Conservation (phyloP, 2,113 vertebrate species). For the Gasterosteus nipponicus region DNA sequence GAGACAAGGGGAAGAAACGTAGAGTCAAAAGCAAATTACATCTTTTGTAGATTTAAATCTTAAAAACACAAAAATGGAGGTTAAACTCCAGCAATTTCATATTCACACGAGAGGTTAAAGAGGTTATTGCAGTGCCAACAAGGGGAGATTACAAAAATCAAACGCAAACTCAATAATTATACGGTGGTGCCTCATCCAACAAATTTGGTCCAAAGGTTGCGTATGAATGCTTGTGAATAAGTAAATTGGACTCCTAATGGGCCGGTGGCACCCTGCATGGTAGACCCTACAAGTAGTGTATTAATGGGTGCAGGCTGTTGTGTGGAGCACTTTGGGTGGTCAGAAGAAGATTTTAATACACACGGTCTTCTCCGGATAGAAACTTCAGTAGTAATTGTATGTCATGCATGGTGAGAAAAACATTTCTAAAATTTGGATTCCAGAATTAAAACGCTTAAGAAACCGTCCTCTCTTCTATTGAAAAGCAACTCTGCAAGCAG, state of each 20-base stretch:
- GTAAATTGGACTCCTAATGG: background rate
- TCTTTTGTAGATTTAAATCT: background rate
- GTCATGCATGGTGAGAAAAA: background rate
- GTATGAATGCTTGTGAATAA: background rate
- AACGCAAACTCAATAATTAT: constrained; percentile 3
- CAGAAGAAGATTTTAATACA: background rate
- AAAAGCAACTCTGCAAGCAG: constrained; percentile 19
- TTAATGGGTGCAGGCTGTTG: background rate
- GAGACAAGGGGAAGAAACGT: constrained; percentile 19
- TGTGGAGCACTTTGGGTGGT: too few species aligned
- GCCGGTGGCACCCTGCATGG: background rate
- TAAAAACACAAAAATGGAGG: background rate
- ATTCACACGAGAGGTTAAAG: background rate
- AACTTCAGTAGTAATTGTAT: background rate
- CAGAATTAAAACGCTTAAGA: constrained; percentile 4
- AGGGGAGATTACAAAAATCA: constrained; percentile 9
- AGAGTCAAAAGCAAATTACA: constrained; percentile 10
- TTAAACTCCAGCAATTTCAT: background rate
- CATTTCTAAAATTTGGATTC: background rate
- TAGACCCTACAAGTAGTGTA: background rate
- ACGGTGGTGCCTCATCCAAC: constrained; percentile 2
- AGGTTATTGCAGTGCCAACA: constrained; percentile 5
- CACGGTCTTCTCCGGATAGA: background rate
- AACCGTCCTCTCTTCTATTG: constrained; percentile 5
- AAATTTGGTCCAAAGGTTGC: background rate